Base-by-base conservation (phyloP, 2,888 invertebrate species). In the Chesias legatella region DNA sequence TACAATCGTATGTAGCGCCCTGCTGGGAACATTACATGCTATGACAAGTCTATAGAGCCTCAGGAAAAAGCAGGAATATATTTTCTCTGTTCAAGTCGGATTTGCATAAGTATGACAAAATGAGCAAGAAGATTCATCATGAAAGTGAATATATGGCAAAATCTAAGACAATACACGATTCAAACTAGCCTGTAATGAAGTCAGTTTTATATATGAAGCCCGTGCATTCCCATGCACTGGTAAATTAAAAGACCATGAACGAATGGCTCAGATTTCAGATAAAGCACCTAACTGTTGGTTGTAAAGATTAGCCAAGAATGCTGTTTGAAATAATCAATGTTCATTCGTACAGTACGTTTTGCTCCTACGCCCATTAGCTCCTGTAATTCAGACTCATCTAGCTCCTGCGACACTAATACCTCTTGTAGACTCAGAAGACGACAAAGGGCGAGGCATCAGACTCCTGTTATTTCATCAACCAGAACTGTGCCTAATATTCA, bases 351-450 rank as follows among this genome's bases (percentile, higher is more conserved):
- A 37, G 85, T 86, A 22, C 74, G 71, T 10, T 86, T 86, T 42
- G 84, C 82, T 7, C 80, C 79, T 5, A 78, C 82, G 6, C 83
- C 84, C 1, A 52, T 60, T 26, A 69, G 67, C 31, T 79, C 83
- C 37, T 65, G 62, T 23, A 55, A 51, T 13, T 58, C 55, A 3
- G 48, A 50, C 29, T 53, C 48, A 8, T 48, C 47, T 1, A 43
- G 45, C 10, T 52, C 47, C 6, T 47, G 48, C 40, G 54, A 58
- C 32, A 56, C 58, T 33, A 43, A 51, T 33, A 53, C 52, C 33
- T 53, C 60, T 26, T 67, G 63, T 51, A 53, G 53, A 48, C 51
- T 52, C 21, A 31, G 41, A 1, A 40, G 48, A 2, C 53, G 78
- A 10, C 78, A 77, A 48, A 64, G 60, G 23, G 48, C 50, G 26